These are phyloP conservation scores for Alentia gelatinosa DNA, from an alignment of 2,888 invertebrate species.

Conservation along the genomic window DNA sequence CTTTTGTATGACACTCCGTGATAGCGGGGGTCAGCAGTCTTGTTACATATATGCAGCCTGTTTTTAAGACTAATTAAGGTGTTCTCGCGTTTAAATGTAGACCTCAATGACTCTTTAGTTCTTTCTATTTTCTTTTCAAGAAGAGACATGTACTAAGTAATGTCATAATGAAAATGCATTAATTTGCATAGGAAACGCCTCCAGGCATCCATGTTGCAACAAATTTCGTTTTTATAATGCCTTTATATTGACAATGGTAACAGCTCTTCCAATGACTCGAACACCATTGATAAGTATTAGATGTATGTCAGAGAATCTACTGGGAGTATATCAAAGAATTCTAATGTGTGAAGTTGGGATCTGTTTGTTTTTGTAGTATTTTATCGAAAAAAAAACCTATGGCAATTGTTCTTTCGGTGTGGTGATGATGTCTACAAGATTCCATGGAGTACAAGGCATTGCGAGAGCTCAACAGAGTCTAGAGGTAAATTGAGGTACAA, in stretches of 20 bases:
- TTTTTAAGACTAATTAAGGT: not conserved
- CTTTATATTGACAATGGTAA: not conserved
- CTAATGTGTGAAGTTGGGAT: not conserved
- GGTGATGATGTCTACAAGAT: not conserved
- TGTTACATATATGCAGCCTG: constrained; percentile 14
- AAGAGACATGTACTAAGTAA: not conserved
- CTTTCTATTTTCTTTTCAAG: not conserved
- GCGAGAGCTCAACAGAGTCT: not conserved
- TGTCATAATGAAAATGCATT: not conserved
- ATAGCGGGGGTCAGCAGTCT: not conserved
- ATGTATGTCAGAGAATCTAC: not conserved
- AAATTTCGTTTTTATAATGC: not conserved
- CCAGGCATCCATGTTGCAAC: not conserved
- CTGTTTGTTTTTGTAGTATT: constrained; percentile 11
- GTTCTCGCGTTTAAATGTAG: not conserved
- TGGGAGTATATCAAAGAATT: not conserved
- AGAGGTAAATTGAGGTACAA: constrained; percentile 17
- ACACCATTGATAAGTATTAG: not conserved
- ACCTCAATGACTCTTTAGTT: constrained; percentile 26
- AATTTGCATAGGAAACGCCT: not conserved
- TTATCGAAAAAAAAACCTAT: not conserved
- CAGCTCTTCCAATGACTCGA: constrained; percentile 3
- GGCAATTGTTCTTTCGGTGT: not conserved
- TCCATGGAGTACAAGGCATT: not conserved
- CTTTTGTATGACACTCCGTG: not conserved